Evolutionary conservation across 2,888 invertebrate genomes (phyloP), one percentile per base, ranked within the genome.

Genomic region (Priocnemis perturbator): DNA sequence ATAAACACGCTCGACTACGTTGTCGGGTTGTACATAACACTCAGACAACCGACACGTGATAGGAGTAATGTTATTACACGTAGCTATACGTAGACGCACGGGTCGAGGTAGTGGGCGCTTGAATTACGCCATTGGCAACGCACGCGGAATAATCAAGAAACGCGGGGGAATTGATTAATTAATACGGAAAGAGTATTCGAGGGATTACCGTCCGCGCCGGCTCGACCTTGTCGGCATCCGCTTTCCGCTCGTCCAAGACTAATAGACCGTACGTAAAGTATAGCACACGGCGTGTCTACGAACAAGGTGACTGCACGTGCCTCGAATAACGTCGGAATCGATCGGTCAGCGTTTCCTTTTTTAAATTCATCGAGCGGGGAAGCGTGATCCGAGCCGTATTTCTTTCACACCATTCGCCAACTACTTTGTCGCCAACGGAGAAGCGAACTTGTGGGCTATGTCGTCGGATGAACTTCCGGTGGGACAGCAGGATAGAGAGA

Each of bases 81-180:
- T 5, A 14, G 50, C 7, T 11, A 37, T 37, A 37, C 11, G 37
- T 37, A 37, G 1, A 37, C 14, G 19, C 11, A 50, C 5, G 19
- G 50, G 50, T 4, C 3, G 50, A n/a, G 47, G 19, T 19, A 4
- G 50, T 50, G 19, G 17, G 50, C 50, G 19, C n/a, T 50, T 21
- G 64, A 37, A 67, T 71, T 74, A 60, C 69, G 65, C 74, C 73
- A 62, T 53, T 30, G 71, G 74, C 74, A 56, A 69, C 56, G 70
- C 67, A 58, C 62, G 60, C 50, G 58, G 73, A 63, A 64, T 71
- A 60, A 70, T 68, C 50, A 64, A 67, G 67, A 53, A 67, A 67
- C 52, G 68, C 21, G 45, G 59, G 52, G 58, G 69, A 59, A 60
- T 69, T 71, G 76, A 78, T 79, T 76, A 79, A 78, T 78, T 74